Conservation (phyloP, 2,888 invertebrate genomes). For the Gasteruption jaculator region DNA sequence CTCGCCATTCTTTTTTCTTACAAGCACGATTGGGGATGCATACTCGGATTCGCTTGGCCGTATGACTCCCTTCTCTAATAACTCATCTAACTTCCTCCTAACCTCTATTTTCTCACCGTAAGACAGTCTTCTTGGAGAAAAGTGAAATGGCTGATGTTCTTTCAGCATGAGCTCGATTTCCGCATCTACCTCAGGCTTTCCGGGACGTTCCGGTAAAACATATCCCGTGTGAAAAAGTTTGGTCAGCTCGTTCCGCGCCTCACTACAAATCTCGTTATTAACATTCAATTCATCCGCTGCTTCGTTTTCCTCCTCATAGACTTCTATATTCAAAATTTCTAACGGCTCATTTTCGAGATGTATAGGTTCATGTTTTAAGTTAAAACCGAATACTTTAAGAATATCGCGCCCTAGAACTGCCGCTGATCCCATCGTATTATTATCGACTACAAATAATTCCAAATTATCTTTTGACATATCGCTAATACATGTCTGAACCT, state of each 20-base stretch:
- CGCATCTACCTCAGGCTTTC: background rate
- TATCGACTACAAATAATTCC: conserved; percentile 12
- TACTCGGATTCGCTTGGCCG: conserved; percentile 13
- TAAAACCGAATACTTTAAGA: conserved; percentile 6
- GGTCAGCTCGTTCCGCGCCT: background rate
- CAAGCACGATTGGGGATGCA: conserved; percentile 20
- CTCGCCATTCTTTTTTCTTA: conserved; percentile 15
- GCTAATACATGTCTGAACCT: conserved; percentile 1
- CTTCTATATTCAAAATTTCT: conserved; percentile 10
- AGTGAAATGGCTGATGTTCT: conserved; percentile 7
- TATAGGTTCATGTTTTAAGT: background rate
- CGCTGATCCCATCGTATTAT: conserved; percentile 14
- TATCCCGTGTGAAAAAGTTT: conserved; percentile 8
- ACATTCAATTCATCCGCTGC: background rate
- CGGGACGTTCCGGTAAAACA: background rate
- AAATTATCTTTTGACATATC: background rate
- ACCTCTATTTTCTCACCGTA: conserved; percentile 8
- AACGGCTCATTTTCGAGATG: background rate
- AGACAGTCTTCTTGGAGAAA: conserved; percentile 2
- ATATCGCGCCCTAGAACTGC: conserved; percentile 8
- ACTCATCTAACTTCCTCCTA: background rate
- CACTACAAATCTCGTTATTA: background rate
- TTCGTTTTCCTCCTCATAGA: background rate
- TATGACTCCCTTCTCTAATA: background rate
- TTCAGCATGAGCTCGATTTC: conserved; percentile 6